Evolutionary conservation across 2,888 invertebrate species (phyloP).

Genomic region (Diloba caeruleocephala): DNA sequence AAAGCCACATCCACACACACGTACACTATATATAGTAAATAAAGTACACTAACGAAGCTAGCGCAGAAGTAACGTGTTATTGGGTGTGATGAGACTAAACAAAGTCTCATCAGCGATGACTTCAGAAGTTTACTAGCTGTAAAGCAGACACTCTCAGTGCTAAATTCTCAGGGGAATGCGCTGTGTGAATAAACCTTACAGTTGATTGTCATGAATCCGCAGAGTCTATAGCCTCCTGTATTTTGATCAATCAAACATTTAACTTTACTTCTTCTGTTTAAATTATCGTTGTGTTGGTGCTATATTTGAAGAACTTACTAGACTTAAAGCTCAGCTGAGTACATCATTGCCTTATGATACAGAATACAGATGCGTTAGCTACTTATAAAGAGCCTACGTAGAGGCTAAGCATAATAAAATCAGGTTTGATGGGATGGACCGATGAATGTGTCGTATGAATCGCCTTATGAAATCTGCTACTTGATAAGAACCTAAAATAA

Average conservation of each 20-base stretch:
- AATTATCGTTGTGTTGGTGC: background rate
- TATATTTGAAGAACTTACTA: no score
- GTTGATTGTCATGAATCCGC: conserved; percentile 47
- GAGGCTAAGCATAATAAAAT: no score
- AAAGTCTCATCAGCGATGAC: conserved; percentile 15
- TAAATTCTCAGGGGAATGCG: conserved; percentile 51
- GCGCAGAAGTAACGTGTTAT: conserved; percentile 8
- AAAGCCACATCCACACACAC: conserved; percentile 20
- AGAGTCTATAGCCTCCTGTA: conserved; percentile 28
- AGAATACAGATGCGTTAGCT: no score
- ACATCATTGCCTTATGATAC: no score
- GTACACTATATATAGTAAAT: background rate
- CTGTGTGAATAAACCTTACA: conserved; percentile 49
- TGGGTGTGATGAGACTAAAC: conserved; percentile 9
- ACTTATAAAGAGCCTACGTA: no score
- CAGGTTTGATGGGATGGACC: no score
- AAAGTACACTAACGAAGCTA: conserved; percentile 21
- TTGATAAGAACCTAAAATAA: no score
- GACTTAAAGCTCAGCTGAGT: no score
- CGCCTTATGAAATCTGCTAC: no score
- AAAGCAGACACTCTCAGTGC: conserved; percentile 33
- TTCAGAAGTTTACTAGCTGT: conserved; percentile 29
- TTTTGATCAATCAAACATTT: background rate
- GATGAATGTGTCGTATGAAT: no score
- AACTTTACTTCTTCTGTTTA: background rate